These are phyloP conservation scores for Crotalus tigris DNA, from an alignment of 2,113 vertebrate genomes.

Conservation along the genomic window DNA sequence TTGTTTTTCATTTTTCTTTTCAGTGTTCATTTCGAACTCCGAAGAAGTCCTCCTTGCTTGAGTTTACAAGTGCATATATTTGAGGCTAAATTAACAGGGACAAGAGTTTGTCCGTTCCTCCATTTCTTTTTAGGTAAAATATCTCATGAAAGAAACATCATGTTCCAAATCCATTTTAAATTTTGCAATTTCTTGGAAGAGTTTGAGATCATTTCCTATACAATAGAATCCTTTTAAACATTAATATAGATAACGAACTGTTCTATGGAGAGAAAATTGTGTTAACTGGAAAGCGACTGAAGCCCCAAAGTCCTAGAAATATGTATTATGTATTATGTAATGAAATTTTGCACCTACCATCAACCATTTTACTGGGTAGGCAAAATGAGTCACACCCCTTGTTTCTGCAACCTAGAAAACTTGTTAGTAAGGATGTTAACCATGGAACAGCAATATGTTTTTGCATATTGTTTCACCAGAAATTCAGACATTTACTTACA, in stretches of 20 bases:
- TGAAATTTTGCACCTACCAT: not conserved
- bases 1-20: conserved; percentile 31
- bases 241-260: not conserved
- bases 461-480: not conserved
- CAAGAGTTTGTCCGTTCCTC: rapidly evolving
- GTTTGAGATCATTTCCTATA: not conserved
- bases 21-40: conserved; percentile 40
- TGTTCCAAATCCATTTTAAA: conserved; percentile 53
- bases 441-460: not conserved
- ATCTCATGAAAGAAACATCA: not conserved
- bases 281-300: not conserved
- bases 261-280: not conserved
- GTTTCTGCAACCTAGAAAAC: not conserved
- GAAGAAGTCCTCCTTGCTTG: conserved; percentile 47
- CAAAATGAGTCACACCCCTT: not conserved
- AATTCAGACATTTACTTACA: not conserved
- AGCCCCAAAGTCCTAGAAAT: not conserved
- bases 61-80: not conserved
- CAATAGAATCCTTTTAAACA: not conserved
- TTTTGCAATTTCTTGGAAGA: not conserved
- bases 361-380: not conserved
- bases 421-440: not conserved
- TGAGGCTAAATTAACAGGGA: not conserved
- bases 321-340: not conserved
- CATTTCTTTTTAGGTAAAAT: not conserved